phyloP scores from a whole-genome alignment of 2,113 vertebrate species.

The Rhodinocichla rosea region DNA sequence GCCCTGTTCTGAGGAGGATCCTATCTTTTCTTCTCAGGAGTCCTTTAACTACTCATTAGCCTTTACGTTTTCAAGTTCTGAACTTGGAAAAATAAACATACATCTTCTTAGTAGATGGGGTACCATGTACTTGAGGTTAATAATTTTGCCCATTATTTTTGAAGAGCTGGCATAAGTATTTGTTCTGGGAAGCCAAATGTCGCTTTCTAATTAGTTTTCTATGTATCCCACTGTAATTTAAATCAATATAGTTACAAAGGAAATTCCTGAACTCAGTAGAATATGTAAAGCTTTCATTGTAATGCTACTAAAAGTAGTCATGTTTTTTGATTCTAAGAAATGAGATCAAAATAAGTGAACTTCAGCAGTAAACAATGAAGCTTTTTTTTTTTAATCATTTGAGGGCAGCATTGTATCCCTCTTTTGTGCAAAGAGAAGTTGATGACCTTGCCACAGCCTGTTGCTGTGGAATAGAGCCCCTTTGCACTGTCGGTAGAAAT shows the following conservation, averaged over 20 bases:
- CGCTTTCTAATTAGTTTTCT: conserved; percentile 32
- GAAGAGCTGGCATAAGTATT: not conserved
- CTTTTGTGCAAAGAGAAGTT: not conserved
- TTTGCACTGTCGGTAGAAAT: not conserved
- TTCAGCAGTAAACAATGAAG: not conserved
- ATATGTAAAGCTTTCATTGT: not conserved
- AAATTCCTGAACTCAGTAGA: not conserved
- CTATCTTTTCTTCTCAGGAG: not conserved
- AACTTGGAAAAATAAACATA: not conserved
- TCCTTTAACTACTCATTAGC: not conserved
- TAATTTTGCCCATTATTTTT: conserved; percentile 34
- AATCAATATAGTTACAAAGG: not conserved
- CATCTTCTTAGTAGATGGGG: not conserved
- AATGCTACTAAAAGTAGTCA: not conserved
- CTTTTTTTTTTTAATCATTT: not conserved
- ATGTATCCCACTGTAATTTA: not conserved
- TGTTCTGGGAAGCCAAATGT: conserved; percentile 12
- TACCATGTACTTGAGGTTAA: conserved; percentile 10
- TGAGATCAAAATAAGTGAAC: not conserved
- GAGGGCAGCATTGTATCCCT: not conserved
- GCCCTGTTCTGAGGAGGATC: not conserved
- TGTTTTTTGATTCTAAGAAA: not conserved
- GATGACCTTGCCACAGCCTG: not conserved
- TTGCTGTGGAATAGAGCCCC: not conserved
- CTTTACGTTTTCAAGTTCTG: not conserved